Conservation (phyloP, 2,113 vertebrate genomes). For the Caranx melampygus region DNA sequence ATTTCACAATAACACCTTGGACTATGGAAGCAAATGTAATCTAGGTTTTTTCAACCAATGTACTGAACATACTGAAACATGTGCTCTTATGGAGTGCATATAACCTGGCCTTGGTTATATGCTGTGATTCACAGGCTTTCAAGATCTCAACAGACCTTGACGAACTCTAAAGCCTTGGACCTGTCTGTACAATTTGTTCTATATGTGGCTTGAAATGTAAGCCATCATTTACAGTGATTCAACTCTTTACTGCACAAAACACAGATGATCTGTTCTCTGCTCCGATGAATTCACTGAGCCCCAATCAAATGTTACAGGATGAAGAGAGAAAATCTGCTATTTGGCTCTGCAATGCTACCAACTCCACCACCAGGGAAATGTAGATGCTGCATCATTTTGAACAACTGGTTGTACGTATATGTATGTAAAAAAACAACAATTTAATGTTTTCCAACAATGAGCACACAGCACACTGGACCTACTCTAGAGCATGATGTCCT, state of each 20-base stretch:
- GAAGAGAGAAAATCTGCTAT: not conserved
- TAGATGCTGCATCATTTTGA: not conserved
- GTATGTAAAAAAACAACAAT: not conserved
- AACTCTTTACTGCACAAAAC: slow-evolving; percentile 3
- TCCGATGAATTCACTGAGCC: slow-evolving; percentile 1
- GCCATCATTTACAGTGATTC: slow-evolving; percentile 21
- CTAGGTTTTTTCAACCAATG: too few species aligned
- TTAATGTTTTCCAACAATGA: slow-evolving; percentile 9
- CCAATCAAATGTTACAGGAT: not conserved
- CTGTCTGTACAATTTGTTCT: slow-evolving; percentile 12
- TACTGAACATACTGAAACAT: not conserved
- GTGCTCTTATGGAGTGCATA: not conserved
- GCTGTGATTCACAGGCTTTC: not conserved
- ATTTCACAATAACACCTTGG: not conserved
- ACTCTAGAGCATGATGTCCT: not conserved
- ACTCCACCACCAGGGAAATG: not conserved
- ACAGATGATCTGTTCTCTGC: not conserved
- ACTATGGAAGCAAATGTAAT: not conserved
- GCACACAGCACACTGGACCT: not conserved
- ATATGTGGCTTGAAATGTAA: slow-evolving; percentile 23
- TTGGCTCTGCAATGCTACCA: not conserved
- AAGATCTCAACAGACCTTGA: not conserved
- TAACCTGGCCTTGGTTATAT: not conserved
- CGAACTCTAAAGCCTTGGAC: slow-evolving; percentile 3
- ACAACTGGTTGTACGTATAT: not conserved